Evolutionary conservation across 2,113 vertebrate species (phyloP).

Genomic region (Lynx canadensis): DNA sequence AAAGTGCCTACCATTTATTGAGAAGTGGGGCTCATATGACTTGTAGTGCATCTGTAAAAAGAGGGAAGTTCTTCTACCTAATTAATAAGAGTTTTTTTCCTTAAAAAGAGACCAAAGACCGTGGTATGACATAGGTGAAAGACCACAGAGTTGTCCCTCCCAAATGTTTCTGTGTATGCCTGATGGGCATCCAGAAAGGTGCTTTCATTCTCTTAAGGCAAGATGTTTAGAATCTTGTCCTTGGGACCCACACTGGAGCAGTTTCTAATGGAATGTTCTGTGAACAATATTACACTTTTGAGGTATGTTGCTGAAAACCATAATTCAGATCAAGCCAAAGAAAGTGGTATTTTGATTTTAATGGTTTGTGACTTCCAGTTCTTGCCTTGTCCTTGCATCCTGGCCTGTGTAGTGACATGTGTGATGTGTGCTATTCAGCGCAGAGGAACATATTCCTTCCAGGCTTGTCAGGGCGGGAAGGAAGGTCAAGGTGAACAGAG

Average conservation of each 20-base stretch:
- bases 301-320: neutral
- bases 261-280: neutral
- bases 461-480: neutral
- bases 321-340: neutral
- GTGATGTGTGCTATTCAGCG: neutral
- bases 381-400: neutral
- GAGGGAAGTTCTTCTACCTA: neutral
- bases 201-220: neutral
- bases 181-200: neutral
- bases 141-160: neutral
- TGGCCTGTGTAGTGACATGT: neutral
- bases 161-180: neutral
- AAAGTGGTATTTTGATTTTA: neutral
- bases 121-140: neutral
- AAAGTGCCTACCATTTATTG: neutral
- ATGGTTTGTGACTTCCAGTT: neutral
- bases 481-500: neutral
- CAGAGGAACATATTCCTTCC: neutral
- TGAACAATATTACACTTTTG: neutral
- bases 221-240: neutral
- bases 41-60: neutral
- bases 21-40: neutral
- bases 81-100: neutral
- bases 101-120: neutral
- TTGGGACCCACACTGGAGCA: neutral